Conservation (phyloP, 2,888 invertebrate genomes). For the Pachymerium ferrugineum region DNA sequence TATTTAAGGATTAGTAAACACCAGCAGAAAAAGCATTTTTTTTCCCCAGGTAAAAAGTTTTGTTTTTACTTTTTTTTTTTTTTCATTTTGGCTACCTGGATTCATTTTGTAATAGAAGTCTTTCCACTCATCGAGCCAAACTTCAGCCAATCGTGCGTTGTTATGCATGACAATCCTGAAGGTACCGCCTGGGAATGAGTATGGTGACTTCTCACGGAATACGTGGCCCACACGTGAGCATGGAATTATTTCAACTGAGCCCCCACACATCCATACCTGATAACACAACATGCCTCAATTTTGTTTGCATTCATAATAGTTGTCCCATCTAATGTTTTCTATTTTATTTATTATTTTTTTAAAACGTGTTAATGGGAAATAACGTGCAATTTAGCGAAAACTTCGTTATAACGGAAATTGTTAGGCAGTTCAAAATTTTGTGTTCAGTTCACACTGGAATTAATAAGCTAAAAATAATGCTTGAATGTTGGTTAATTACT, state of each 20-base stretch:
- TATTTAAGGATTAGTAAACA: not conserved
- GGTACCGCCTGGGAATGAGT: constrained; percentile 98
- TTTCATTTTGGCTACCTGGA: constrained; percentile 69
- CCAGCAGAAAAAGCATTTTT: not conserved
- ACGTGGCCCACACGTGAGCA: constrained; percentile 90
- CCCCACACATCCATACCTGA: constrained; percentile 97
- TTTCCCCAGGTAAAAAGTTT: not conserved
- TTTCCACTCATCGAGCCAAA: constrained; percentile 99
- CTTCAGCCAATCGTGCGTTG: constrained; percentile 95
- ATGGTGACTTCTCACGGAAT: constrained; percentile 96
- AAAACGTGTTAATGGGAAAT: no score
- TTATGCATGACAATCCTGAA: constrained; percentile 96
- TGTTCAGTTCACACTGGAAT: no score
- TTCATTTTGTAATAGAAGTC: constrained; percentile 99
- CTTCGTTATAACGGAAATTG: no score
- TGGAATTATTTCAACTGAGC: constrained; percentile 87
- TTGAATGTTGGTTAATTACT: no score
- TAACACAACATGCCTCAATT: not conserved
- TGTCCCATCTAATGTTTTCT: not conserved
- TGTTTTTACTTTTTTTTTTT: not conserved
- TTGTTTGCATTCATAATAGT: not conserved
- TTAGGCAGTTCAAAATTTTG: no score
- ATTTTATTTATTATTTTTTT: no score
- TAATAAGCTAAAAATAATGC: no score
- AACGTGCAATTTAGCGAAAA: no score